phyloP scores from a whole-genome alignment of 2,888 invertebrate genomes.

The Apodemia hepburni region DNA sequence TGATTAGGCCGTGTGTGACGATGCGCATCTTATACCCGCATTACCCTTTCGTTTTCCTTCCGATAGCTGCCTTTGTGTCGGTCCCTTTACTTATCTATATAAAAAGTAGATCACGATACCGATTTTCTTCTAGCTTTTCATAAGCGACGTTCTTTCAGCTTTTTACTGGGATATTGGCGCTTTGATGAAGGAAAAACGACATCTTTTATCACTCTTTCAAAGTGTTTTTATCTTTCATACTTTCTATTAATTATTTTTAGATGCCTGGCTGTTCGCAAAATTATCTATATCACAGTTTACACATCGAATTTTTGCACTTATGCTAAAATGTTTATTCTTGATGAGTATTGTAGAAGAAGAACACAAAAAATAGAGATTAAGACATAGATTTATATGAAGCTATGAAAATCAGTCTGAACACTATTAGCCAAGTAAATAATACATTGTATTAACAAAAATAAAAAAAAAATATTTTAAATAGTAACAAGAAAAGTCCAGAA shows the following conservation, averaged over 20 bases:
- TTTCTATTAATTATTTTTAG: constrained; percentile 1
- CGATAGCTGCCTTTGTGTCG: constrained; percentile 75
- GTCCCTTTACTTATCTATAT: constrained; percentile 59
- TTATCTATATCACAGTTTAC: no score
- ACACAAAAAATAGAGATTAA: no score
- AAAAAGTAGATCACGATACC: constrained; percentile 63
- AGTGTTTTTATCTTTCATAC: neutral
- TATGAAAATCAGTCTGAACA: no score
- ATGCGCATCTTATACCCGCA: constrained; percentile 80
- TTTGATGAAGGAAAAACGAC: constrained; percentile 24
- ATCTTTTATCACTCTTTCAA: neutral
- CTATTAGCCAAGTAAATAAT: no score
- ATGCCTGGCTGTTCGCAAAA: neutral
- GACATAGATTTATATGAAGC: no score
- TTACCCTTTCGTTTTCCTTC: constrained; percentile 80
- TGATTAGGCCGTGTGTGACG: constrained; percentile 79
- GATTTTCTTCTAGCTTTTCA: constrained; percentile 55
- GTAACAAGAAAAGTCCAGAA: no score
- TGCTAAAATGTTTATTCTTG: no score
- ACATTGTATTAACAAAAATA: no score
- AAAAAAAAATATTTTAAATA: no score
- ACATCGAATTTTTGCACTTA: no score
- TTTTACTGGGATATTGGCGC: constrained; percentile 36
- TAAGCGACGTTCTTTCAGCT: constrained; percentile 33
- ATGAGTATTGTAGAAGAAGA: no score